phyloP scores from a whole-genome alignment of 1,140 invertebrate genomes.

The Pinna nobilis region DNA sequence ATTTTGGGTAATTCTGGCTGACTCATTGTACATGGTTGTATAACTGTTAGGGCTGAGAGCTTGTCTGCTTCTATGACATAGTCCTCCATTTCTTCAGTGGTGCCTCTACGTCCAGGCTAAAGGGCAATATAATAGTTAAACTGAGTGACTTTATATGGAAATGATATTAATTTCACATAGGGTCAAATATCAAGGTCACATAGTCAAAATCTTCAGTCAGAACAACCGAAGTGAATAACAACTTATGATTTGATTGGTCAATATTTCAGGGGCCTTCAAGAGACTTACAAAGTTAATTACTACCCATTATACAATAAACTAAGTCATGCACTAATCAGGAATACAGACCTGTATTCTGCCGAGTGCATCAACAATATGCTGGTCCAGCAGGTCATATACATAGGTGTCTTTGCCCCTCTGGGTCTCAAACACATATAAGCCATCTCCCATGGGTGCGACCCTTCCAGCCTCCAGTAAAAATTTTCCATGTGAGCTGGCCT shows the following conservation, averaged over 20 bases:
- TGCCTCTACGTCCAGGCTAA: conserved; percentile 59
- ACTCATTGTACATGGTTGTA: conserved; percentile 46
- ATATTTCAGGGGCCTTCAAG: too few relatives aligned
- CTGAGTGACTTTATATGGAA: not conserved
- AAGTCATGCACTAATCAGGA: not conserved
- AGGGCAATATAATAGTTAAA: conserved; percentile 11
- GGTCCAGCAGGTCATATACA: conserved; percentile 66
- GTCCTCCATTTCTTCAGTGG: conserved; percentile 65
- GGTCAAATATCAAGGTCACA: too few relatives aligned
- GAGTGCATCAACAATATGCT: conserved; percentile 64
- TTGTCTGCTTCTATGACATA: conserved; percentile 63
- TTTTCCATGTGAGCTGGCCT: conserved; percentile 59
- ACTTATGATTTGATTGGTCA: too few relatives aligned
- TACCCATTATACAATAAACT: not conserved
- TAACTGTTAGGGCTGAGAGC: conserved; percentile 59
- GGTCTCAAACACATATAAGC: conserved; percentile 61
- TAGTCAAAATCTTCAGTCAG: too few relatives aligned
- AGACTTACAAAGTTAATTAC: too few relatives aligned
- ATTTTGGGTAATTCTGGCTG: conserved; percentile 51
- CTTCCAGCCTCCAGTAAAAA: conserved; percentile 64
- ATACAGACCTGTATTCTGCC: conserved; percentile 60
- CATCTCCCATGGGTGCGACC: conserved; percentile 70
- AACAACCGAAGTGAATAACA: too few relatives aligned
- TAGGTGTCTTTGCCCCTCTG: conserved; percentile 54
- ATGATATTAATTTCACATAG: not conserved